Evolutionary conservation across 2,113 vertebrate species (phyloP), one percentile per base, ranked within the genome.

Genomic region (Neopipo cinnamomea): DNA sequence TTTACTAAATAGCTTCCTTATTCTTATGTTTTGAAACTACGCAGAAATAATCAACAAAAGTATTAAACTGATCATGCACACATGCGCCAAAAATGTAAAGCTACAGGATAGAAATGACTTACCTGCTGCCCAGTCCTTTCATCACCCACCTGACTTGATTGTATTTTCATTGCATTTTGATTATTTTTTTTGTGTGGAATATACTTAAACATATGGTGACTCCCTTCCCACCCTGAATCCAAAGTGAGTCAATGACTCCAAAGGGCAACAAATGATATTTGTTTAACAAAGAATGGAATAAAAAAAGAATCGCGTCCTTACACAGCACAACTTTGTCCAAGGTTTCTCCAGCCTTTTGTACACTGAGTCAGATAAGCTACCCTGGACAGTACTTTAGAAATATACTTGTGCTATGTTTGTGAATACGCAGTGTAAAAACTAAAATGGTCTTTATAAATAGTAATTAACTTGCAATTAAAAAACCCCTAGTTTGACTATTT

Each of bases 401-500:
- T 46, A 22, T 2, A 81, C 17, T 18, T 73, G 28, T 30, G 35
- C 13, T 42, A 8, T 27, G 12, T 62, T 83, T 94, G n/a, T 80
- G 41, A 84, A 41, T 23, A 41, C 33, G 22, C 10, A 78, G 52
- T 20, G 44, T 39, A 83, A 71, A n/a, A 95, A 77, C 35, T 59
- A 27, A 76, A 94, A 74, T 31, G 8, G 9, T 70, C 35, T 31
- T 75, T 50, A 35, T 5, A 13, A 86, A 80, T 4, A 72, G 15
- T 55, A 79, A 84, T 46, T 80, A 79, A 67, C 9, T 61, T 41
- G 12, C 7, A 53, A 28, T 12, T 33, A 66, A 83, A 80, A 58
- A 68, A 18, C 0, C 0, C 1, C 0, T n/a, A 27, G 17, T 63
- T 67, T 73, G 42, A 71, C 14, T 84, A 37, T 33, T 80, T 62